Base-by-base conservation (phyloP, 2,797 vertebrate species). In the Sebastes umbrosus region DNA sequence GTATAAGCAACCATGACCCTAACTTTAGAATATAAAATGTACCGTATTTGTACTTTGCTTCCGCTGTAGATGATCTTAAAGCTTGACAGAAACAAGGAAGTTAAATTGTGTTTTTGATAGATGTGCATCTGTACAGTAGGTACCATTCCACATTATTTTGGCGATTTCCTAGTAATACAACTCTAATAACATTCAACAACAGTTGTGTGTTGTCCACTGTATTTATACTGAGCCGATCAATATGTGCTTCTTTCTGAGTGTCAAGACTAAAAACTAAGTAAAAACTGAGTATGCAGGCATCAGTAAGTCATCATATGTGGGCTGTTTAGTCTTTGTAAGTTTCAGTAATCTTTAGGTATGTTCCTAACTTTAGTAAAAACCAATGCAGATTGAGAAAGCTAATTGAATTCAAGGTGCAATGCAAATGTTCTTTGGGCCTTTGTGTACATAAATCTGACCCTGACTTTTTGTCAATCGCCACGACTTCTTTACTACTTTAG, bases 371-470 rank as follows among this genome's bases (percentile, higher is more conserved):
- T 29, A 54, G 4, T 39, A 29, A 69, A 69, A 85, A 54, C 24
- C 25, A 32, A 27, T 50, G 16, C 65, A 68, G 25, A 66, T 22
- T 36, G 1, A 68, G 32, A 75, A 50, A 6, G 8, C 46, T 73
- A 64, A 73, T 63, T 82, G 5, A 77, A 72, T 83, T 59, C 68
- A 60, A 73, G 29, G 20, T 63, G 31, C 62, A 57, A 4, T 52
- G 16, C 50, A 81, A 57, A 55, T 60, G 76, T 46, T 50, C 31
- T 69, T 50, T 29, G 64, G 43, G 36, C n/a, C 63, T 66, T 60
- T 5, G 46, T 66, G 69, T 79, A 36, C 64, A 74, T 79, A 89
- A 84, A 86, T 87, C 71, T 85, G 74, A 77, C 71, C 58, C 58
- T 8, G 34, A 24, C 29, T 62, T 82, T 82, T 83, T 84, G 43